These are phyloP conservation scores for Crocidura indochinensis DNA, from an alignment of 2,797 vertebrate species.

Conservation along the genomic window DNA sequence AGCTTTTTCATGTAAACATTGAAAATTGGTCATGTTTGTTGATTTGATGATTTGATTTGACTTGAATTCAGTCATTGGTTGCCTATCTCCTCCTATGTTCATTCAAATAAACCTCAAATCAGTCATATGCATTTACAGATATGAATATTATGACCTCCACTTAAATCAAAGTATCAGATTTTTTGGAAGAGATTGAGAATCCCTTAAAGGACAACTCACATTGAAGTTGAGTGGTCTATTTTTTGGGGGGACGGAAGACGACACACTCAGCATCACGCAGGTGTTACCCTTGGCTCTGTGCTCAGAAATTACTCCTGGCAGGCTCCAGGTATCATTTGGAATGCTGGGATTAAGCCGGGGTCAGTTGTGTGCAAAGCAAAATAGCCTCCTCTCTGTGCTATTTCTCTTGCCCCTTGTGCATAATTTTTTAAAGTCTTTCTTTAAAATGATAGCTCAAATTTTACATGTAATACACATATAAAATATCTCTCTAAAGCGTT, in stretches of 20 bases:
- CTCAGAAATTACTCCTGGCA: no score
- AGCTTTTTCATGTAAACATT: background rate
- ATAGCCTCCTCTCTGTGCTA: no score
- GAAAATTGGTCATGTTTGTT: background rate
- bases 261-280: no score
- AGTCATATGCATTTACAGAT: background rate
- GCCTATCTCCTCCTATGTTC: background rate
- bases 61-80: background rate
- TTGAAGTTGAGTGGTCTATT: no score
- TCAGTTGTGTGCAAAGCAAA: no score
- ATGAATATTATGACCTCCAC: background rate
- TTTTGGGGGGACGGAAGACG: no score
- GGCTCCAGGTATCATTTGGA: no score
- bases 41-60: background rate
- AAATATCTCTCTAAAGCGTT: conserved; percentile 17
- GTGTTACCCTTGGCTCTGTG: no score
- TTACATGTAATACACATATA: background rate
- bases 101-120: background rate
- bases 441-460: conserved; percentile 11
- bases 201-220: background rate
- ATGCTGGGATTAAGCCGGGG: no score
- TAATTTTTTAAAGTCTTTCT: background rate
- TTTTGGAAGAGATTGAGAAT: background rate
- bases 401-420: no score
- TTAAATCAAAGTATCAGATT: background rate